phyloP scores from a whole-genome alignment of 2,113 vertebrate genomes.

The Dendropsophus ebraccatus region DNA sequence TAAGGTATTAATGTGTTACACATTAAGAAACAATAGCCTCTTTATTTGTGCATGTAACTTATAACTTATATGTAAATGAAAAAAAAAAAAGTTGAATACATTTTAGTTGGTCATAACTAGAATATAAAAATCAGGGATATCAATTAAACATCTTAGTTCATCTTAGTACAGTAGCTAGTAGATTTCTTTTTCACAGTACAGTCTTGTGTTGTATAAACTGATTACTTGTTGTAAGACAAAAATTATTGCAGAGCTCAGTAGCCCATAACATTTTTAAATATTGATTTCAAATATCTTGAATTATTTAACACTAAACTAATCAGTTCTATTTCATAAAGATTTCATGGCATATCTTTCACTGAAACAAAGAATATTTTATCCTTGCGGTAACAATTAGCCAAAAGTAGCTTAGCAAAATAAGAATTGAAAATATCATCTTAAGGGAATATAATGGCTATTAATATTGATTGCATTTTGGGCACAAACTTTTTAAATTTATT shows the following conservation, averaged over 20 bases:
- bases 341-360: constrained; percentile 7
- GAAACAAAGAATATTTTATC: constrained; percentile 5
- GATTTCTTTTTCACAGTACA: neutral
- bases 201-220: neutral
- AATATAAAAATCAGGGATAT: neutral
- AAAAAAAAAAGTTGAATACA: neutral
- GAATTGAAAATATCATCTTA: neutral
- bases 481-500: no score
- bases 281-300: constrained; percentile 12
- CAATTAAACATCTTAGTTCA: neutral
- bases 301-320: constrained; percentile 20
- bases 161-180: neutral
- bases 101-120: neutral
- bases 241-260: neutral
- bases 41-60: neutral
- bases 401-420: neutral
- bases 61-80: neutral
- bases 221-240: constrained; percentile 1
- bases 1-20: no score
- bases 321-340: constrained; percentile 19
- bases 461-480: no score
- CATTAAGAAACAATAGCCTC: no score
- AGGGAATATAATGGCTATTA: neutral
- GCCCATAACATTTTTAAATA: constrained; percentile 20
- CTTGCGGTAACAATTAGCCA: constrained; percentile 16